Conservation (phyloP, 1,140 invertebrate species). For the Papilio glaucus region DNA sequence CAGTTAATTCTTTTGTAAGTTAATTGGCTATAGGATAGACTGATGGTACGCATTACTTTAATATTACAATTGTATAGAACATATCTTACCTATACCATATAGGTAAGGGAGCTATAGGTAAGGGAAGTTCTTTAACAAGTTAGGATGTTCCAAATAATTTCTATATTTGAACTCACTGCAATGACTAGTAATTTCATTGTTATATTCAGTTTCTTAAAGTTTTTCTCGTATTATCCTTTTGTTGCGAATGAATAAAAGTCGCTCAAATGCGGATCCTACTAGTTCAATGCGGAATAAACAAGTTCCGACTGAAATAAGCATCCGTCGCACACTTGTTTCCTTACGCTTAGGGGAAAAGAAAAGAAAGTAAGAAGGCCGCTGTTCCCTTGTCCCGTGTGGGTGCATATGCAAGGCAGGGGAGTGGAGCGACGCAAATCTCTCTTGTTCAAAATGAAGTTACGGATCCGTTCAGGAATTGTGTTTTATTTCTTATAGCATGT, state of each 20-base stretch:
- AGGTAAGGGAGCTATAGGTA: no score
- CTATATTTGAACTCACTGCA: no score
- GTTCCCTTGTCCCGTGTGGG: slow-evolving; percentile 47
- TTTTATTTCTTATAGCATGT: slow-evolving; percentile 66
- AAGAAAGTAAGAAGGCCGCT: slow-evolving; percentile 57
- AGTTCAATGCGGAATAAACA: slow-evolving; percentile 71
- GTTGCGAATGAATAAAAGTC: slow-evolving; percentile 19
- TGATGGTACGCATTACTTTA: no score
- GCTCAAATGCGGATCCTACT: slow-evolving; percentile 59
- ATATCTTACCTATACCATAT: no score
- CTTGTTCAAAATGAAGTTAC: slow-evolving; percentile 73
- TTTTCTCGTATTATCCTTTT: slow-evolving; percentile 44
- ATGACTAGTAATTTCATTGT: no score
- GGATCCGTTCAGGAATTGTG: slow-evolving; percentile 64
- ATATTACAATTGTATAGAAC: no score
- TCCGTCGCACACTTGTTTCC: slow-evolving; percentile 64
- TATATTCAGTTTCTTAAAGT: neutral
- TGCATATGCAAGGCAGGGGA: slow-evolving; percentile 63
- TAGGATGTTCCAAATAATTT: no score
- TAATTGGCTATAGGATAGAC: no score
- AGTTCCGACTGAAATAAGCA: slow-evolving; percentile 74
- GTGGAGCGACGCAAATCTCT: slow-evolving; percentile 58
- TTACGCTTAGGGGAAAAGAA: slow-evolving; percentile 63
- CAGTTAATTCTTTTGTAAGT: no score
- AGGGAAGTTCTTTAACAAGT: no score